phyloP scores from a whole-genome alignment of 2,797 vertebrate genomes.

The Micrastur ruficollis region DNA sequence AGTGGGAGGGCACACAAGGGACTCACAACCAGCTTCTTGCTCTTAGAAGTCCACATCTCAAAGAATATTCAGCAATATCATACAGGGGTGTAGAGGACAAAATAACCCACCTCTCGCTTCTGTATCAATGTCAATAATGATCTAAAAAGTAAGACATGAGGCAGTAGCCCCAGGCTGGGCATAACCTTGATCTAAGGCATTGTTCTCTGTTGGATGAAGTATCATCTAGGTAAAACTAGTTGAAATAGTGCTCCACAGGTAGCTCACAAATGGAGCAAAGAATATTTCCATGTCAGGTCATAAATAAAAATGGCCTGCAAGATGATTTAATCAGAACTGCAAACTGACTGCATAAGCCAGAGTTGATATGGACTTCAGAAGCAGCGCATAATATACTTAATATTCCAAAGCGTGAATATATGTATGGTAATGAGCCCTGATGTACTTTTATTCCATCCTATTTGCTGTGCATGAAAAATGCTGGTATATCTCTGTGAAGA shows the following conservation, averaged over 20 bases:
- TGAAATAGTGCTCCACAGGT: background rate
- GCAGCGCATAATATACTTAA: background rate
- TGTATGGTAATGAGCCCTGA: background rate
- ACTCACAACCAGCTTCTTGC: background rate
- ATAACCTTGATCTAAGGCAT: background rate
- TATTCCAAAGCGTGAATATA: background rate
- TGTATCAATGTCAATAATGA: background rate
- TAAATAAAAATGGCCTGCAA: background rate
- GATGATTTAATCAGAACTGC: background rate
- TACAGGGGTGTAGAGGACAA: background rate
- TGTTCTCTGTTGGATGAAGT: background rate
- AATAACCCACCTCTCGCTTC: background rate
- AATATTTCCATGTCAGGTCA: background rate
- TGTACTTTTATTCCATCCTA: background rate
- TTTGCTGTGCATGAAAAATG: background rate
- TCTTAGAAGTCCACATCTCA: background rate
- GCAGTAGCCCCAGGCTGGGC: background rate
- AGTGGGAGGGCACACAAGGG: background rate
- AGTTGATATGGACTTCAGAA: background rate
- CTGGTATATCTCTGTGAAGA: background rate
- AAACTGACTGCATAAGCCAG: background rate
- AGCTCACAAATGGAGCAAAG: background rate
- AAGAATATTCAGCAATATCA: background rate
- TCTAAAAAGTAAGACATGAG: background rate
- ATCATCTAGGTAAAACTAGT: background rate